phyloP scores from a whole-genome alignment of 2,888 invertebrate genomes.

The Pseudococcus longispinus region DNA sequence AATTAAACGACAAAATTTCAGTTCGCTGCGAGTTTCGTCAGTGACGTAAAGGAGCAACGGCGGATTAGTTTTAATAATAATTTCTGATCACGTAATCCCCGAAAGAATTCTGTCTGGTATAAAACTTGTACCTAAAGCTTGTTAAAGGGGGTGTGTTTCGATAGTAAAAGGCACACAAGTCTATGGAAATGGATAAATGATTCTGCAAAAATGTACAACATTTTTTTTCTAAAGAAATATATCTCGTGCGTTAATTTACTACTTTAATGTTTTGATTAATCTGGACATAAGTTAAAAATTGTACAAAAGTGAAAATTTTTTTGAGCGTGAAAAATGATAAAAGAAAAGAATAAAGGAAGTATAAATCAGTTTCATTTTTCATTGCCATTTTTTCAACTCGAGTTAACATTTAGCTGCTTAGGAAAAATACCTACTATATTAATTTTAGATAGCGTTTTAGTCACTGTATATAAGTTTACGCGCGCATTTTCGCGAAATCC shows the following conservation, averaged over 20 bases:
- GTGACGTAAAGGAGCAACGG: not conserved
- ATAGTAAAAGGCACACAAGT: not conserved
- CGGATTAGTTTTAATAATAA: conserved; percentile 32
- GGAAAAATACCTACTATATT: conserved; percentile 10
- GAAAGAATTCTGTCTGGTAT: conserved; percentile 14
- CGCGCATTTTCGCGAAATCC: conserved; percentile 3
- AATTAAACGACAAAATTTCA: conserved; percentile 9
- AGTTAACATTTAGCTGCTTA: not conserved
- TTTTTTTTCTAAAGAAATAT: not conserved
- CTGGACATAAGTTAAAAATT: not conserved
- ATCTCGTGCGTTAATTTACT: not conserved
- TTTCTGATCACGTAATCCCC: conserved; percentile 40
- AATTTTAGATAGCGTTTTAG: conserved; percentile 25
- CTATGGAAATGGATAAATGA: not conserved
- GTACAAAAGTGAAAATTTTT: conserved; percentile 8
- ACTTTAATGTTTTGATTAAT: not conserved
- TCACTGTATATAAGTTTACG: not conserved
- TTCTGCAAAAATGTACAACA: not conserved
- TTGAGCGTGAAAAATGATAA: not conserved
- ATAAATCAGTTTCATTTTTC: conserved; percentile 25
- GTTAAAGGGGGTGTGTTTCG: not conserved
- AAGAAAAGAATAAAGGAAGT: not conserved
- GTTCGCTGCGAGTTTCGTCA: not conserved
- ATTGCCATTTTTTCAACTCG: conserved; percentile 1
- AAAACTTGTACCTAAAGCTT: conserved; percentile 12